A percentile compares a stretch with the other conserved stretches of the same genome.
Evolutionary conservation across 2,113 vertebrate genomes (phyloP).

Genomic region (Oreocharis arfaki): DNA sequence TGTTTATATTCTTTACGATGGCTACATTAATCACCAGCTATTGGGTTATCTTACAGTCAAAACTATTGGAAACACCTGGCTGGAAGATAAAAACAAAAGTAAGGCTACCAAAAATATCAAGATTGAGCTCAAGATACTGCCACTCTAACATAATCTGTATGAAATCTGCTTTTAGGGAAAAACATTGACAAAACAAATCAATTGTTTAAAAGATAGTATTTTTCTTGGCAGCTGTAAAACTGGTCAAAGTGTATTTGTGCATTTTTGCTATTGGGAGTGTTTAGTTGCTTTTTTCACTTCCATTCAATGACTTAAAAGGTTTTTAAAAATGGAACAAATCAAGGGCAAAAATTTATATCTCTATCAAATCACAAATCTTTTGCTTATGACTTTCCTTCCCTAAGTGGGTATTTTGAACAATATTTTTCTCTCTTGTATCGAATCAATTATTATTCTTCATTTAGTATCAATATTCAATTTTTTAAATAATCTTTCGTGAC

Average conservation of each 20-base stretch:
- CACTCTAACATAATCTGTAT: neutral
- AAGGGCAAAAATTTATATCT: neutral
- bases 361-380: neutral
- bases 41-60: conserved; percentile 52
- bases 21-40: conserved; percentile 53
- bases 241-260: neutral
- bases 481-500: neutral
- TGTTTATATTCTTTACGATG: conserved; percentile 45
- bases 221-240: neutral
- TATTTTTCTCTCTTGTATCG: neutral
- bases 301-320: neutral
- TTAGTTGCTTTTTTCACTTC: neutral
- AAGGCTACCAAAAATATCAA: conserved; percentile 3
- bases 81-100: conserved; percentile 18
- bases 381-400: neutral
- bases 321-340: neutral
- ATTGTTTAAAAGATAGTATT: neutral
- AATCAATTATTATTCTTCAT: neutral
- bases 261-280: neutral
- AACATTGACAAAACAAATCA: neutral
- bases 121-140: neutral
- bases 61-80: conserved; percentile 57
- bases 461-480: neutral
- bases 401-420: neutral
- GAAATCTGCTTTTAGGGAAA: neutral